phyloP scores from a whole-genome alignment of 2,888 invertebrate genomes.

The Anthophora plumipes region DNA sequence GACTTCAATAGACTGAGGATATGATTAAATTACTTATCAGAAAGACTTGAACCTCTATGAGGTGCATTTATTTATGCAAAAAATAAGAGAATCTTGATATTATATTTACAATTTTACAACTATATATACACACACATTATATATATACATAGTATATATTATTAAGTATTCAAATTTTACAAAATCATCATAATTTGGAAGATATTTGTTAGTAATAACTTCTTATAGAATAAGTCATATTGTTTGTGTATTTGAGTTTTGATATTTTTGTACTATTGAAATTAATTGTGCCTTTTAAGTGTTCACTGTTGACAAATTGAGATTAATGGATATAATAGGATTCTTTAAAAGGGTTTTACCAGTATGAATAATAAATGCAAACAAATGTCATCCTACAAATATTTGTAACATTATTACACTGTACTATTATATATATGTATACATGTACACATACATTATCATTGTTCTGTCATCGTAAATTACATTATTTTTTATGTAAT shows the following conservation, averaged over 20 bases:
- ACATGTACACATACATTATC: conserved; percentile 32
- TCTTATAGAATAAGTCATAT: conserved; percentile 57
- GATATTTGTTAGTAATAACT: conserved; percentile 51
- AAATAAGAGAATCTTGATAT: conserved; percentile 45
- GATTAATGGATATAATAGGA: conserved; percentile 55
- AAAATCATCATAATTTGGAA: conserved; percentile 52
- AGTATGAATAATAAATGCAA: conserved; percentile 39
- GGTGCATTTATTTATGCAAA: conserved; percentile 63
- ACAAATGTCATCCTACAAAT: conserved; percentile 36
- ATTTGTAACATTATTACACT: conserved; percentile 23
- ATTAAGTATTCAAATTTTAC: conserved; percentile 47
- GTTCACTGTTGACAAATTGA: conserved; percentile 66
- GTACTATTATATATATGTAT: conserved; percentile 6
- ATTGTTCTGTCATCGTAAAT: conserved; percentile 30
- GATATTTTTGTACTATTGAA: conserved; percentile 79
- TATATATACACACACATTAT: conserved; percentile 1
- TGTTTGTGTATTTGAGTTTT: conserved; percentile 71
- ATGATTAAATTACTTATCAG: conserved; percentile 46
- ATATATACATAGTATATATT: conserved; percentile 7
- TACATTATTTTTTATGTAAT: conserved; percentile 53
- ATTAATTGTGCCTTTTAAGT: conserved; percentile 79
- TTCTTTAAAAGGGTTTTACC: conserved; percentile 56
- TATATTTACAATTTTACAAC: conserved; percentile 43
- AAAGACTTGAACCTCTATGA: conserved; percentile 69
- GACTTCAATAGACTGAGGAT: conserved; percentile 66